A percentile compares a stretch with the other conserved stretches of the same genome.
Evolutionary conservation across 2,888 invertebrate species (phyloP).

Genomic region (Argyra leucocephala): DNA sequence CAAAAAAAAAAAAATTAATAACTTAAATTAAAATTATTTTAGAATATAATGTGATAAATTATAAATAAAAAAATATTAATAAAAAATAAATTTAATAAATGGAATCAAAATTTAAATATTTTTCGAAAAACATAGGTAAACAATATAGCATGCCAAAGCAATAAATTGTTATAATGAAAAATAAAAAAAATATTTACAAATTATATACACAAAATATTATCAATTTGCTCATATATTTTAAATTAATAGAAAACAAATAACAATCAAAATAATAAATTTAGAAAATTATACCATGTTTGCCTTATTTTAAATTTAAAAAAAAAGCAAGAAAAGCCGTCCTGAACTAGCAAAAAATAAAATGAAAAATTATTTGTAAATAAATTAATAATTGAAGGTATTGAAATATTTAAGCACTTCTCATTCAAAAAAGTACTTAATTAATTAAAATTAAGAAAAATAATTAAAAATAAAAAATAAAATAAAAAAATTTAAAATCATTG

Average conservation of each 20-base stretch:
- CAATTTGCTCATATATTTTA: too few relatives aligned
- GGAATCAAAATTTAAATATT: not conserved
- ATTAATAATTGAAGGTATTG: too few relatives aligned
- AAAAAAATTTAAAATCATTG: too few relatives aligned
- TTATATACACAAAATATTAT: too few relatives aligned
- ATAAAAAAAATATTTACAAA: too few relatives aligned
- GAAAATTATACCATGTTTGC: not conserved
- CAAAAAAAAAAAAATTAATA: too few relatives aligned
- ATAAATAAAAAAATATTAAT: not conserved
- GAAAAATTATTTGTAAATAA: too few relatives aligned
- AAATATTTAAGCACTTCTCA: too few relatives aligned
- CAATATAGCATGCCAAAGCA: not conserved
- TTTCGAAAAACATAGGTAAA: not conserved
- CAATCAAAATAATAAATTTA: not conserved
- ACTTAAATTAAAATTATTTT: not conserved
- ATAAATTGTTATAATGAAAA: not conserved
- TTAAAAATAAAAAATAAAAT: too few relatives aligned
- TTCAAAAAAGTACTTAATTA: too few relatives aligned
- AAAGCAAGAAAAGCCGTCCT: not conserved
- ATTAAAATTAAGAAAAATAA: too few relatives aligned
- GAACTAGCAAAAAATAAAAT: too few relatives aligned
- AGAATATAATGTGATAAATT: conserved; percentile 4
- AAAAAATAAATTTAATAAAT: not conserved
- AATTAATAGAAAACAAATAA: not conserved
- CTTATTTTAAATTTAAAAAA: not conserved